Evolutionary conservation across 2,888 invertebrate genomes (phyloP), one percentile per base, ranked within the genome.

Genomic region (Gastracanthus pulcherrimus): DNA sequence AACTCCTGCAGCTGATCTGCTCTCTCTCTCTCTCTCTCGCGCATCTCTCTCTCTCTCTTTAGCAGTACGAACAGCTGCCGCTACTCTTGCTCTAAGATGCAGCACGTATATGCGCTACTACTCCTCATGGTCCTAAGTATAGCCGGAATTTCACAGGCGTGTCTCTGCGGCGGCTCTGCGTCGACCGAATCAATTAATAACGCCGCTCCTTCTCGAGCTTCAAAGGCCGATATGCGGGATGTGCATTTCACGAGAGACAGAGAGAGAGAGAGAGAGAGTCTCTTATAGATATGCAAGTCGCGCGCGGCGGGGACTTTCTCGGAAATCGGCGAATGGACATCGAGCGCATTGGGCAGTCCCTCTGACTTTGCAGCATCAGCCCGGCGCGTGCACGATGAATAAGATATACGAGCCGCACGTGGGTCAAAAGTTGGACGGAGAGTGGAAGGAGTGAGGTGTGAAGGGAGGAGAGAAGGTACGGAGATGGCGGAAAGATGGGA

Each of bases 1-100:
- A 80, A 80, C 80, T 80, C 69, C 80, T 69, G 80, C 80, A 69
- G 67, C 80, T 75, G 74, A 80, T 80, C 74, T 23, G n/a, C 34
- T 41, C 45, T 0, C 31, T 45, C 26, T 36, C 34, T 62, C 36
- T 29, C n/a, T n/a, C n/a, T n/a, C n/a, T n/a, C n/a, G n/a, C n/a
- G n/a, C n/a, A n/a, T n/a, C n/a, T n/a, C n/a, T 34, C 51, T 16
- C 45, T 29, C 31, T 16, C 36, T n/a, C n/a, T n/a, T n/a, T n/a
- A n/a, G n/a, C n/a, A n/a, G n/a, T n/a, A n/a, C n/a, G n/a, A 26
- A 7, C 26, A 51, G 51, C 51, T n/a, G 23, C 9, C 23, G 19
- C n/a, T 51, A 19, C 51, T 51, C n/a, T n/a, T n/a, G n/a, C n/a
- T n/a, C n/a, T n/a, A n/a, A n/a, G n/a, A n/a, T n/a, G n/a, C n/a